These are phyloP conservation scores for Danio jaintianensis DNA, from an alignment of 2,797 vertebrate genomes.

Conservation along the genomic window DNA sequence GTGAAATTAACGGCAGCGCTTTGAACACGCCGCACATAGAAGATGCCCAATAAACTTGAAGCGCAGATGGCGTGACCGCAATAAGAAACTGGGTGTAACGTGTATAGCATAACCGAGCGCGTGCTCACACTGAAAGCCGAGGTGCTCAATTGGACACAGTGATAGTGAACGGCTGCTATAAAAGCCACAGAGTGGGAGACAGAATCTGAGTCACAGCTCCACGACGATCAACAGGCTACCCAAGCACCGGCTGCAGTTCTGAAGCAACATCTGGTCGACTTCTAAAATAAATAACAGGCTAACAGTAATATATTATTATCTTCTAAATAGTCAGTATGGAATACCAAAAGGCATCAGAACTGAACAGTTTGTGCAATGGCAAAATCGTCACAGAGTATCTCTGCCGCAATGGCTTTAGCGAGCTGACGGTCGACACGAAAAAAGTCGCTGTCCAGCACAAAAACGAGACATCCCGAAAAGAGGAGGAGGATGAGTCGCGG, in stretches of 20 bases:
- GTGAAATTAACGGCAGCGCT: too few relatives aligned
- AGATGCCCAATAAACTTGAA: too few relatives aligned
- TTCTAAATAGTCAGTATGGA: slow-evolving; percentile 56
- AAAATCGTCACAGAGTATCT: slow-evolving; percentile 68
- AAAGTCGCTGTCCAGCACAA: slow-evolving; percentile 66
- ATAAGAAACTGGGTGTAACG: slow-evolving; percentile 4
- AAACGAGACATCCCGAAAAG: slow-evolving; percentile 73
- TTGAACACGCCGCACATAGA: too few relatives aligned
- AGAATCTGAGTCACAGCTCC: background rate
- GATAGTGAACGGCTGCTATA: slow-evolving; percentile 57
- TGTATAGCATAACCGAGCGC: background rate
- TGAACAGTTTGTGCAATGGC: slow-evolving; percentile 70
- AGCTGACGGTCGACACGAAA: slow-evolving; percentile 70
- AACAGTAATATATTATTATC: too few relatives aligned
- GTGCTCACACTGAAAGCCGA: slow-evolving; percentile 49
- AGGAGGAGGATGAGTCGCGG: slow-evolving; percentile 67
- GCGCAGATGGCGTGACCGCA: too few relatives aligned
- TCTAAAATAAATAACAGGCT: background rate
- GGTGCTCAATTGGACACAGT: slow-evolving; percentile 55
- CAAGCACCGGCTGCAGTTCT: background rate
- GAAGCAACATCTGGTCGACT: background rate
- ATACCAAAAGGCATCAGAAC: slow-evolving; percentile 52
- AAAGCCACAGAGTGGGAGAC: slow-evolving; percentile 25
- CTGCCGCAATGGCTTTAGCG: slow-evolving; percentile 67
- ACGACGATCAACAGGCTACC: background rate